Base-by-base conservation (phyloP, 2,888 invertebrate genomes). In the Plutella xylostella region DNA sequence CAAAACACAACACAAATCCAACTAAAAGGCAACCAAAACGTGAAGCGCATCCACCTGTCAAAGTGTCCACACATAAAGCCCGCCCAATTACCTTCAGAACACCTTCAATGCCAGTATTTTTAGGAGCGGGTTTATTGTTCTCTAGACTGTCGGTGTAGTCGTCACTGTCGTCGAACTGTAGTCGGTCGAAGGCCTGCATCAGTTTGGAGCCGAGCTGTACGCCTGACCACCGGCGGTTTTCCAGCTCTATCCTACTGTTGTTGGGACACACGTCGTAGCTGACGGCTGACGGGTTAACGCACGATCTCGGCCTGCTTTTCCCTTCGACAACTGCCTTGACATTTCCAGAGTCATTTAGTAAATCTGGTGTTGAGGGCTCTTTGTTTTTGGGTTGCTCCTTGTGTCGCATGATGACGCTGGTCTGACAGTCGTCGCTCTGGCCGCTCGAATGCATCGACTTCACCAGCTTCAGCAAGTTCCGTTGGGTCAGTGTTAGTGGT, bases 71-170 rank as follows among this genome's bases (percentile, higher is more conserved):
- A 14, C 33, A 33, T n/a, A 59, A 60, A 61, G 58, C 63, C 68
- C 67, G 65, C 64, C 60, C 51, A 61, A 64, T 80, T 83, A 82
- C 83, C 82, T 83, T 83, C 62, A 61, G 61, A n/a, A n/a, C n/a
- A n/a, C n/a, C n/a, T 51, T 82, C 78, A 63, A 61, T 71, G 56
- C 88, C 88, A 56, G 88, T 85, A 46, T 71, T 56, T 63, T 77
- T 79, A 61, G 69, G 65, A 55, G 71, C 55, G 68, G 74, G 69
- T 58, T 76, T 80, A 59, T 86, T 84, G 65, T 87, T 88, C 70
- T 90, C 91, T 55, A 91, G 78, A 68, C 91, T 91, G 72, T 92
- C 92, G 7, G 90, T 89, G 63, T 91, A 91, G 67, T 90, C 90
- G 55, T 89, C 89, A 50, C 90, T 89, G 59, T 90, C 90, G 50